These are phyloP conservation scores for Arctocebus calabarensis DNA, from an alignment of 2,797 vertebrate species.

Conservation along the genomic window DNA sequence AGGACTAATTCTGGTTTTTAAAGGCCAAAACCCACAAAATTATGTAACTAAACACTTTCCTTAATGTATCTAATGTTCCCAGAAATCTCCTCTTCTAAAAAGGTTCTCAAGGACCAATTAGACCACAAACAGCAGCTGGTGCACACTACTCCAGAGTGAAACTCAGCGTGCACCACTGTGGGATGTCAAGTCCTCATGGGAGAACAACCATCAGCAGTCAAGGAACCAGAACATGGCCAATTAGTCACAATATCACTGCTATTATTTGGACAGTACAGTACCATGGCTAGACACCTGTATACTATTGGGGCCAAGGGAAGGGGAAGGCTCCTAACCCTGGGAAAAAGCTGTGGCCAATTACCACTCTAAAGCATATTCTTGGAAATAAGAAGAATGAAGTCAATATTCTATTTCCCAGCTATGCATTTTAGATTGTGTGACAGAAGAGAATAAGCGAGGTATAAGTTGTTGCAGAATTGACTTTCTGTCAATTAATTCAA, in stretches of 20 bases:
- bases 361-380: background rate
- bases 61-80: background rate
- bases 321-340: background rate
- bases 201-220: background rate
- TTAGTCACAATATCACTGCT: constrained; percentile 7
- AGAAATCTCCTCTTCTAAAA: constrained; percentile 14
- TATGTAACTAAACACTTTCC: background rate
- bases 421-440: background rate
- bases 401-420: background rate
- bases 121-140: background rate
- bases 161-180: background rate
- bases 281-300: background rate
- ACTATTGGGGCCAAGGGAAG: accelerated
- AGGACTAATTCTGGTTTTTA: background rate
- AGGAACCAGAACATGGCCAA: background rate
- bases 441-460: background rate
- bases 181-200: background rate
- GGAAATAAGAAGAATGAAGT: background rate
- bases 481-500: background rate
- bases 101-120: background rate
- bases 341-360: background rate
- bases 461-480: background rate
- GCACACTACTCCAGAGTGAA: background rate
- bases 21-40: background rate
- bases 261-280: background rate